Percentiles rank a stretch among this genome's conserved stretches.
Conservation (phyloP, 2,797 vertebrate genomes). For the Artibeus jamaicensis region DNA sequence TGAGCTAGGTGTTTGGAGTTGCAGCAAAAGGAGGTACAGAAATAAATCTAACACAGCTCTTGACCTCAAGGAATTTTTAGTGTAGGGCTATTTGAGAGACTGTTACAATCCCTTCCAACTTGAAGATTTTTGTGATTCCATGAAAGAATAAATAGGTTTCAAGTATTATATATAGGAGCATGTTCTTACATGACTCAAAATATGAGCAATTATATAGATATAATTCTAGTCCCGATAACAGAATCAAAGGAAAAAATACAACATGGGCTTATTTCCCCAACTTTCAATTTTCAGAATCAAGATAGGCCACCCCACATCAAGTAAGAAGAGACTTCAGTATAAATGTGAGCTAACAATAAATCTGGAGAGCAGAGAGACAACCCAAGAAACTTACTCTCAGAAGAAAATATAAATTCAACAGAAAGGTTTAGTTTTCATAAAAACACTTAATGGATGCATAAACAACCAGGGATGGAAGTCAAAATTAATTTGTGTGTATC, state of each 20-base stretch:
- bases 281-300: slow-evolving; percentile 33
- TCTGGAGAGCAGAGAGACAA: background rate
- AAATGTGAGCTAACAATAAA: background rate
- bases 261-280: background rate
- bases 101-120: background rate
- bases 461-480: background rate
- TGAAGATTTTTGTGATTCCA: slow-evolving; percentile 22
- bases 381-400: background rate
- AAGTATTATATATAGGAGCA: background rate
- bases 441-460: background rate
- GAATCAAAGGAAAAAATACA: slow-evolving; percentile 17
- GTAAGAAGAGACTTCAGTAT: background rate
- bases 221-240: background rate
- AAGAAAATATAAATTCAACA: slow-evolving; percentile 2
- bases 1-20: background rate
- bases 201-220: background rate
- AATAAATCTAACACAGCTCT: background rate
- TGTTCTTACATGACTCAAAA: slow-evolving; percentile 25
- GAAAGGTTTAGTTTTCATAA: background rate
- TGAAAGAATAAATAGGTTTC: slow-evolving; percentile 30
- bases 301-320: background rate
- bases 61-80: slow-evolving; percentile 19
- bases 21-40: background rate
- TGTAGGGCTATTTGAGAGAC: background rate
- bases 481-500: background rate